Base-by-base conservation (phyloP, 2,113 vertebrate species). In the Melanerpes aurifrons region DNA sequence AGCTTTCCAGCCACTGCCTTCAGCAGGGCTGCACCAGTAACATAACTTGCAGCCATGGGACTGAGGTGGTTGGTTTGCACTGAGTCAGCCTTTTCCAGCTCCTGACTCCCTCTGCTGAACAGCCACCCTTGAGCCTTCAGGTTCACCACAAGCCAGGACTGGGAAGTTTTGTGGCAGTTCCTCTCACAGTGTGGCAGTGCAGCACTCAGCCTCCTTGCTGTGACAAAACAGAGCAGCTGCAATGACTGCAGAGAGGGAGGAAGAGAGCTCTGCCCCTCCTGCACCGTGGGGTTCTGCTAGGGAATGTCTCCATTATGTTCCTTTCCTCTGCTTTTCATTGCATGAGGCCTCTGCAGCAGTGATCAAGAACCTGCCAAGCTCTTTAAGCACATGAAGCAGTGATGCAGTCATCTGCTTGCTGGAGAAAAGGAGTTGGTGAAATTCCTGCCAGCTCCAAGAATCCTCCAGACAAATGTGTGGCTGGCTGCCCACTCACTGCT, bases 261-360 rank as follows among this genome's bases (percentile, higher is more conserved):
- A 84, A 81, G 15, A 25, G 9, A 19, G 8, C 9, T 5, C 1
- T 1, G 5, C 1, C 1, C 6, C 3, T 26, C 50, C n/a, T 22
- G 26, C 25, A 63, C 3, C 14, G 8, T 13, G 15, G 4, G 2
- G 16, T 37, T 28, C 75, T 62, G 12, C 68, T 58, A 66, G n/a
- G 37, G 14, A 87, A 67, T 5, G 53, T 78, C 32, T 75, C 67
- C 69, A 5, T 12, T 50, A 18, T 90, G 69, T 79, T 75, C 22
- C 58, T 48, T 7, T 26, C 68, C 88, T 43, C 79, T 47, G 3
- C 19, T 72, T 28, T 50, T 35, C 53, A 63, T 67, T 80, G 84
- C 54, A 50, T n/a, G 62, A 12, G 9, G 26, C 25, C 19, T 66
- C 61, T 85, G 15, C 47, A 61, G 43, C 22, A 83, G 68, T 45